Conservation (phyloP, 2,797 vertebrate genomes). For the Monodelphis domestica region DNA sequence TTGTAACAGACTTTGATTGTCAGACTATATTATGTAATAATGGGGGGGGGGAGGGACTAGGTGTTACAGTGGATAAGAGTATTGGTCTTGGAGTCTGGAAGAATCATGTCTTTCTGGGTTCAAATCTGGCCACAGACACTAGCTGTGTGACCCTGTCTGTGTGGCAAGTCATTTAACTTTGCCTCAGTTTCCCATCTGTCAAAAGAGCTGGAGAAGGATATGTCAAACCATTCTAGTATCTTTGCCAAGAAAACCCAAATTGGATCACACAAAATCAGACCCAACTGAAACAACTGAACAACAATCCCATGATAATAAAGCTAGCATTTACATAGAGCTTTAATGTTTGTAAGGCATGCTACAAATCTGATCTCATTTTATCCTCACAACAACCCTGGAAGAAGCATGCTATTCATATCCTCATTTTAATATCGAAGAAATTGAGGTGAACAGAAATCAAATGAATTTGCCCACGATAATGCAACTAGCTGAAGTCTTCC, state of each 20-base stretch:
- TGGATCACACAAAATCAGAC: too few species aligned
- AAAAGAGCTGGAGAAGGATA: neutral
- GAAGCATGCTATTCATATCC: neutral
- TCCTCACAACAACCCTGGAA: neutral
- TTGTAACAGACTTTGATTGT: neutral
- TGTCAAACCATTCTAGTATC: neutral
- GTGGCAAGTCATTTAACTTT: neutral
- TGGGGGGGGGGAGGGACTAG: neutral
- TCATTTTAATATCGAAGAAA: neutral
- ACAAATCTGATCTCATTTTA: neutral
- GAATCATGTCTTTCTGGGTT: neutral
- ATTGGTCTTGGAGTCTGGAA: neutral
- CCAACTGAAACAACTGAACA: neutral
- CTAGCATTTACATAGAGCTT: neutral
- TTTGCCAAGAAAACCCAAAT: neutral
- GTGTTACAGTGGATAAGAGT: neutral
- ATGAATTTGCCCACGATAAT: neutral
- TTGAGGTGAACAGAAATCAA: neutral
- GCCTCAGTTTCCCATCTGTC: neutral
- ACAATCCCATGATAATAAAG: neutral
- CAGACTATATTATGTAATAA: neutral
- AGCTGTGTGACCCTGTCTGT: neutral
- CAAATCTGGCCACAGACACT: neutral
- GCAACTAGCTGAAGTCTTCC: neutral
- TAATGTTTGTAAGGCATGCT: neutral